Conservation (phyloP, 2,888 invertebrate species). For the Stenurella melanura region DNA sequence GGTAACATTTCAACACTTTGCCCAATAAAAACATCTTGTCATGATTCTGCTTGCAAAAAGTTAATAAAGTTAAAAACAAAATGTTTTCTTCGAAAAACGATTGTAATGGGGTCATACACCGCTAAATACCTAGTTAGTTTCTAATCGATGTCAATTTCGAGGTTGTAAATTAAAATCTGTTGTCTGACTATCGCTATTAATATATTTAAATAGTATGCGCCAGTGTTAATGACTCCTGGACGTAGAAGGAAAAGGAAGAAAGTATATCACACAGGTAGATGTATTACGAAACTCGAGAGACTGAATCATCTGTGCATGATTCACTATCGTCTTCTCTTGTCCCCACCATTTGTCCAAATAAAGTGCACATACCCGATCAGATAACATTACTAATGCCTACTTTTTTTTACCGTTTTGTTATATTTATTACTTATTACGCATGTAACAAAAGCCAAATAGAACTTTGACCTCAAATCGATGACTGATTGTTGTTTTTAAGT, state of each 20-base stretch:
- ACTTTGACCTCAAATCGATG: constrained; percentile 10
- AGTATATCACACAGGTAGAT: constrained; percentile 41
- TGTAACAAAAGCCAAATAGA: constrained; percentile 7
- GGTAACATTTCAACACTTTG: too few species aligned
- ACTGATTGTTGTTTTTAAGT: constrained; percentile 24
- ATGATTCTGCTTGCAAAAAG: too few species aligned
- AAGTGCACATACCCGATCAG: constrained; percentile 47
- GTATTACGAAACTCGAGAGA: constrained; percentile 55
- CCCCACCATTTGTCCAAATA: constrained; percentile 46
- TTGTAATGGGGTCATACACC: neutral
- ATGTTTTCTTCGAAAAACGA: too few species aligned
- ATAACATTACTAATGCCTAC: constrained; percentile 40
- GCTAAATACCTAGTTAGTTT: neutral
- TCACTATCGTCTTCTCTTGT: constrained; percentile 55
- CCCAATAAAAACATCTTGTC: too few species aligned
- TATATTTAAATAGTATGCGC: constrained; percentile 24
- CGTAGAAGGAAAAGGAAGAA: constrained; percentile 17
- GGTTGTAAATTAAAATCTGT: constrained; percentile 16
- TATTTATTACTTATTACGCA: constrained; percentile 17
- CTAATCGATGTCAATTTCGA: neutral
- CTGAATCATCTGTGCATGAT: constrained; percentile 60
- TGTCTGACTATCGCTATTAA: constrained; percentile 6
- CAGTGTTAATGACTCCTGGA: constrained; percentile 29
- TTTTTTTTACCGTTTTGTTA: constrained; percentile 36
- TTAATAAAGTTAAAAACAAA: too few species aligned